Conservation (phyloP, 2,797 vertebrate species). For the Pangasius krempfi region DNA sequence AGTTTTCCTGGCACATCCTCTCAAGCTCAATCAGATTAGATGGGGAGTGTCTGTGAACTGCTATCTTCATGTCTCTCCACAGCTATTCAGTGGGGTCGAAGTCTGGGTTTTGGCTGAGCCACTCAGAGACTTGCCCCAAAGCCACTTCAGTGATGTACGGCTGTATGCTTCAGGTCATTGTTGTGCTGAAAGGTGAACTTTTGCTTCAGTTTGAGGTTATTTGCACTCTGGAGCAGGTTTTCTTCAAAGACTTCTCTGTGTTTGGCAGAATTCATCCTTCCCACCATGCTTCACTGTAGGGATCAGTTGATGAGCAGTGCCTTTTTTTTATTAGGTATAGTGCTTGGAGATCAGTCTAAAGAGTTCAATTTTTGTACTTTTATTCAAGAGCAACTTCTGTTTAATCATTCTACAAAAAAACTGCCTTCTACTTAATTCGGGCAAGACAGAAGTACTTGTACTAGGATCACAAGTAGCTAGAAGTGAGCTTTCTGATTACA, state of each 20-base stretch:
- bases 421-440: no score
- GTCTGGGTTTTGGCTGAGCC: neutral
- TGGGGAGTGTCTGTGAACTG: neutral
- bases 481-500: no score
- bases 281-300: neutral
- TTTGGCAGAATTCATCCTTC: neutral
- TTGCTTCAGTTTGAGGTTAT: neutral
- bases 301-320: neutral
- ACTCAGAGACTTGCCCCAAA: neutral
- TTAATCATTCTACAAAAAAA: neutral
- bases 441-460: neutral
- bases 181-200: neutral
- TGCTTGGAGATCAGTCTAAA: neutral
- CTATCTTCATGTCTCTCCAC: neutral
- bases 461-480: neutral
- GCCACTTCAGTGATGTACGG: neutral
- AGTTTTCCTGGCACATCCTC: neutral
- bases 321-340: neutral
- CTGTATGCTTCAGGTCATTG: neutral
- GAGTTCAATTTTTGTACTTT: neutral
- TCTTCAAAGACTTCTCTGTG: neutral
- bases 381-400: neutral
- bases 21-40: neutral
- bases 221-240: neutral
- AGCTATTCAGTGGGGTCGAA: neutral